Conservation (phyloP, 2,888 invertebrate species). For the Drosophila paranaensis region DNA sequence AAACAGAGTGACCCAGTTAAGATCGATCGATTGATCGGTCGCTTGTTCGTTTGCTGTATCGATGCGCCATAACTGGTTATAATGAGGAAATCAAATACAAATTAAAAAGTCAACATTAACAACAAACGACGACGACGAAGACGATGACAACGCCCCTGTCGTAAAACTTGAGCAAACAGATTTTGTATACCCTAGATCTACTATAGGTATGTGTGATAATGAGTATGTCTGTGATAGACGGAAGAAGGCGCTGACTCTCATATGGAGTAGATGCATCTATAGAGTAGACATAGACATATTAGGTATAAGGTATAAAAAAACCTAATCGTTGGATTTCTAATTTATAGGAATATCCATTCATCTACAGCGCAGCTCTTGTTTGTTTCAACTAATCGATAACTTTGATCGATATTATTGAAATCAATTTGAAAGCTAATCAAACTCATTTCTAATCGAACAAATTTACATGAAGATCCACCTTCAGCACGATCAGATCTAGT, state of each 20-base stretch:
- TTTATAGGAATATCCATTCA: too few species aligned
- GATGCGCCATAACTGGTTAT: conserved; percentile 47
- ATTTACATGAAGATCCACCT: too few species aligned
- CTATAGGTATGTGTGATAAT: too few species aligned
- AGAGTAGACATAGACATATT: too few species aligned
- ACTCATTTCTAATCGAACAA: too few species aligned
- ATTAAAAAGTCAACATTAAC: conserved; percentile 38
- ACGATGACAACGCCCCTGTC: conserved; percentile 39
- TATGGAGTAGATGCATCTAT: neutral
- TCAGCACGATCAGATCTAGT: too few species aligned
- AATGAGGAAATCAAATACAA: conserved; percentile 67
- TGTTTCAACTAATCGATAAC: too few species aligned
- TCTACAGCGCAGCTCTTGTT: too few species aligned
- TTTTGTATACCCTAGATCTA: conserved; percentile 10
- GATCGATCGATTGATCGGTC: conserved; percentile 25
- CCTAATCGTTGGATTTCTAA: too few species aligned
- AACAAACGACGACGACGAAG: neutral
- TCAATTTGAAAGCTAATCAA: too few species aligned
- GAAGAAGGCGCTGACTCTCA: neutral
- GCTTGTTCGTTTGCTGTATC: conserved; percentile 13
- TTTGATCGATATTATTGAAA: too few species aligned
- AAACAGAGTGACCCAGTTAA: conserved; percentile 54
- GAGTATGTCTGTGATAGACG: neutral
- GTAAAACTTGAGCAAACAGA: conserved; percentile 64
- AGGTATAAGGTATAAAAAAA: too few species aligned